These are phyloP conservation scores for Tolypeutes matacus DNA, from an alignment of 2,797 vertebrate species.

Conservation along the genomic window DNA sequence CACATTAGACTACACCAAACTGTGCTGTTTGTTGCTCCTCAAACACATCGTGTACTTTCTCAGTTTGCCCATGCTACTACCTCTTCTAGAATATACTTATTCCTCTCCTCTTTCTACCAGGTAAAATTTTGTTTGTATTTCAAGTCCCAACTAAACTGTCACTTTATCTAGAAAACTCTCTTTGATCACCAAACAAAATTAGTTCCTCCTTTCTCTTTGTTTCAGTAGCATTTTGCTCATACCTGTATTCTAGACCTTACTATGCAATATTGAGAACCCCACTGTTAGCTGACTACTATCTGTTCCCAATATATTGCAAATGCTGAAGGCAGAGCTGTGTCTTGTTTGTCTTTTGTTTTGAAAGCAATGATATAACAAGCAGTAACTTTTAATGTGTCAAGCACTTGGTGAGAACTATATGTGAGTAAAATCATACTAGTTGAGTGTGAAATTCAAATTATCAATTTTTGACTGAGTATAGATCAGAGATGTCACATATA, in stretches of 20 bases:
- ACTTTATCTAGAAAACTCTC: neutral
- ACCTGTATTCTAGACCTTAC: neutral
- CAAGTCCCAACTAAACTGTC: neutral
- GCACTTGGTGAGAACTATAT: neutral
- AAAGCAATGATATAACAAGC: neutral
- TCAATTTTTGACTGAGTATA: neutral
- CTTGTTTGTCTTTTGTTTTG: neutral
- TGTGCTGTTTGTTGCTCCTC: neutral
- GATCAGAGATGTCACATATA: neutral
- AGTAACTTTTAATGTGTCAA: constrained; percentile 6
- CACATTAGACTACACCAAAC: neutral
- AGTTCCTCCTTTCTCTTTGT: neutral
- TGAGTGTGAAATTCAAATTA: constrained; percentile 54
- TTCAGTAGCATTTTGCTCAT: neutral
- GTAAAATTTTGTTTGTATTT: neutral
- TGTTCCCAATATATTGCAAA: neutral
- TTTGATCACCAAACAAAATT: neutral
- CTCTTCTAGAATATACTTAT: neutral
- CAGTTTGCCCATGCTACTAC: neutral
- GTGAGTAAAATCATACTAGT: constrained; percentile 7
- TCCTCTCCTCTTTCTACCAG: neutral
- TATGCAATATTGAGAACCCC: neutral
- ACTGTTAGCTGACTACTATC: neutral
- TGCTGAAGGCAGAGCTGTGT: too few relatives aligned
- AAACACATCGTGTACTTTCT: neutral